Percentiles rank a stretch among this genome's conserved stretches.
Evolutionary conservation across 2,113 vertebrate species (phyloP).

Genomic region (Tympanuchus pallidicinctus): DNA sequence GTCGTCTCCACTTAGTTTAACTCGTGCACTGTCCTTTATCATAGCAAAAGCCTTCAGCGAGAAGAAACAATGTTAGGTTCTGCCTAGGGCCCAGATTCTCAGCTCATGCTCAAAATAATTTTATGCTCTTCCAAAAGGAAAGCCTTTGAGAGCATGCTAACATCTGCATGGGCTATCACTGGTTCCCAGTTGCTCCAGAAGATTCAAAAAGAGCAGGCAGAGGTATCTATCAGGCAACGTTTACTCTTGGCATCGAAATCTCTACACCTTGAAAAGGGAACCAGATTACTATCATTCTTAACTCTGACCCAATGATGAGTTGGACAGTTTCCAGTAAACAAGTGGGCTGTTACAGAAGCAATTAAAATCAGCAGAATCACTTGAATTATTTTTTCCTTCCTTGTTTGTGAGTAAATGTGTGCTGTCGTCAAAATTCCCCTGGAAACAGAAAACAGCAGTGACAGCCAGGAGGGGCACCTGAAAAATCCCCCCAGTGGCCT

Average conservation of each 20-base stretch:
- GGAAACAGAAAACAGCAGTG: not conserved
- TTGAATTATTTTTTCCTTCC: not conserved
- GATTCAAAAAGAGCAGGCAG: not conserved
- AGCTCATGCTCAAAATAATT: not conserved
- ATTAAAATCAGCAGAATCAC: not conserved
- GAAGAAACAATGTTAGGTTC: not conserved
- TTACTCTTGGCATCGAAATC: not conserved
- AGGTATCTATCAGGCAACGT: not conserved
- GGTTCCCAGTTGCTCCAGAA: not conserved
- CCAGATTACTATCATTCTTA: not conserved
- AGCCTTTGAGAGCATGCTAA: not conserved
- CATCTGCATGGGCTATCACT: not conserved
- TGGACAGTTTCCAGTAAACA: slow-evolving; percentile 12
- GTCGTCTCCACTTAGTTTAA: not conserved
- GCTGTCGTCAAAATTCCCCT: not conserved
- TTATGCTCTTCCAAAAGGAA: not conserved
- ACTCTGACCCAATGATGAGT: not conserved
- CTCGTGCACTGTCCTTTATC: not conserved
- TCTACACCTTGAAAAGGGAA: not conserved
- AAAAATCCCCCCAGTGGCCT: not conserved
- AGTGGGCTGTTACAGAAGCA: not conserved
- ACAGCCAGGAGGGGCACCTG: not conserved
- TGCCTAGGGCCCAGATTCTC: not conserved
- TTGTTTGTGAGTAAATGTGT: not conserved
- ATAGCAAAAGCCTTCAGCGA: not conserved